Conservation (phyloP, 1,140 invertebrate species). For the Triops cancriformis region DNA sequence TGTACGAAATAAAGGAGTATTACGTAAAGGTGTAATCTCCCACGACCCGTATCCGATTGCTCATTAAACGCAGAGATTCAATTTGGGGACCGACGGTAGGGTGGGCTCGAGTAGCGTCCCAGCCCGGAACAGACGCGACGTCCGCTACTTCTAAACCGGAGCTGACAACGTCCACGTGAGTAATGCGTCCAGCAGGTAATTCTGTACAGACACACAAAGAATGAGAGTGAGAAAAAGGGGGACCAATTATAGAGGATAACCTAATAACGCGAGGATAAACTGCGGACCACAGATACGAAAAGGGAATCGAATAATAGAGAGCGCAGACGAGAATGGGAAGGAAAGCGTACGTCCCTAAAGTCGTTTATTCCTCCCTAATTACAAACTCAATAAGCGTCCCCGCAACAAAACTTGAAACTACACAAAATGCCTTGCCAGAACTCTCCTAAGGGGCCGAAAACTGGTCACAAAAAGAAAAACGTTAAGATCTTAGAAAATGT, state of each 20-base stretch:
- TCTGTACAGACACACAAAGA: constrained; percentile 37
- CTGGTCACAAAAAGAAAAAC: neutral
- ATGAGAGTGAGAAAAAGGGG: neutral
- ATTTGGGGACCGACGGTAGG: constrained; percentile 37
- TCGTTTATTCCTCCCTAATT: neutral
- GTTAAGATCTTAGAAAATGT: neutral
- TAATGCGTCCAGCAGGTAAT: constrained; percentile 44
- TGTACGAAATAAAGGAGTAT: constrained; percentile 31
- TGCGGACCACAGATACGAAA: neutral
- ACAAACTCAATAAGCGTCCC: neutral
- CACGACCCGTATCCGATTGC: constrained; percentile 44
- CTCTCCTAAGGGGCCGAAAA: neutral
- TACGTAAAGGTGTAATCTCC: constrained; percentile 44
- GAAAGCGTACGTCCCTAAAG: neutral
- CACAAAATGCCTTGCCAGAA: neutral
- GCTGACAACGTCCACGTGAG: constrained; percentile 47
- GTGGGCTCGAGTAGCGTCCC: neutral
- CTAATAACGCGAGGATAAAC: neutral
- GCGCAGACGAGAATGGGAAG: neutral
- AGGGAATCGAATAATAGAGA: neutral
- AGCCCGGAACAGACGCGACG: constrained; percentile 37
- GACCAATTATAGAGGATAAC: neutral
- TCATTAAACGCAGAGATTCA: constrained; percentile 46
- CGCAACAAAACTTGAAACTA: neutral
- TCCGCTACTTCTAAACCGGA: constrained; percentile 46